Conservation (phyloP, 1,140 invertebrate genomes). For the Pararge aegeria region DNA sequence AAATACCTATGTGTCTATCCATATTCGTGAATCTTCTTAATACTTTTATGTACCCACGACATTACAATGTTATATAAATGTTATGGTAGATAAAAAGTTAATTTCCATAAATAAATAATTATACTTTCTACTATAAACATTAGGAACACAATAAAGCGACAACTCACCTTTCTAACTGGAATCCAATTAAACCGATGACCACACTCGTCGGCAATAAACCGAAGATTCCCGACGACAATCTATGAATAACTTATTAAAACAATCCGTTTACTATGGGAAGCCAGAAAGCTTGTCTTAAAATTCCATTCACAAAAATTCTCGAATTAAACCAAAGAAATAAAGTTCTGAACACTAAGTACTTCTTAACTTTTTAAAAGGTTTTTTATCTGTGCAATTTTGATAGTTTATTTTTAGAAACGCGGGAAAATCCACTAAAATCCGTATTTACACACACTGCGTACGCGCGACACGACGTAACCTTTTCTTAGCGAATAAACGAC, state of each 20-base stretch:
- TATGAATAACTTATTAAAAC: conserved; percentile 18
- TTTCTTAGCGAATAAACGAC: conserved; percentile 44
- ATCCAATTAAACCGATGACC: conserved; percentile 31
- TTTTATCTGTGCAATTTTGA: background rate
- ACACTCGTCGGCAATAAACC: conserved; percentile 10
- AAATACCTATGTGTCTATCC: background rate
- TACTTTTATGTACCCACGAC: too few species aligned
- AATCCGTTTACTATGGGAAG: conserved; percentile 4
- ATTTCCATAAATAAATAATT: conserved; percentile 1
- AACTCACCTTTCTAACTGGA: conserved; percentile 42
- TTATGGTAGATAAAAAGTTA: background rate
- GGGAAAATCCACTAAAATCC: conserved; percentile 17
- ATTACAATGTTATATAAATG: background rate
- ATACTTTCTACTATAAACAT: conserved; percentile 1
- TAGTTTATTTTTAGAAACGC: background rate
- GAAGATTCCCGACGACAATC: conserved; percentile 13
- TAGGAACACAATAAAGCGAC: conserved; percentile 6
- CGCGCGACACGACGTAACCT: conserved; percentile 36
- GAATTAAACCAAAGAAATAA: background rate
- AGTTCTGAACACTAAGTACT: background rate
- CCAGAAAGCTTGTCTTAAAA: conserved; percentile 3
- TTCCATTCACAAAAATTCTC: conserved; percentile 10
- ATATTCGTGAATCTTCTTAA: too few species aligned
- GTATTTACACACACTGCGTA: conserved; percentile 32
- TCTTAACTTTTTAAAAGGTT: background rate